Conservation (phyloP, 2,113 vertebrate genomes). For the Bothrops jararaca region DNA sequence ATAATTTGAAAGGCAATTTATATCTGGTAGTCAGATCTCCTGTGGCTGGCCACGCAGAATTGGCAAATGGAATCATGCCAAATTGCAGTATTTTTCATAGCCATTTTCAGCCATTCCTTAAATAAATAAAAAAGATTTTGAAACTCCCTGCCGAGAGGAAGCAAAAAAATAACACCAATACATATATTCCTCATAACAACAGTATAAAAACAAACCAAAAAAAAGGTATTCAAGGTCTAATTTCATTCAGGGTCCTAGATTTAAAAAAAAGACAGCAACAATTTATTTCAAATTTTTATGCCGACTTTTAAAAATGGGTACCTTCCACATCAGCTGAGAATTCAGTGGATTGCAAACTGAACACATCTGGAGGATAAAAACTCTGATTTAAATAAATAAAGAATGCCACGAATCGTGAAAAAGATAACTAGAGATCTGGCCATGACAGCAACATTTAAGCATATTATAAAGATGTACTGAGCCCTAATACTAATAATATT, state of each 20-base stretch:
- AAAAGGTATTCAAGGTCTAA: neutral
- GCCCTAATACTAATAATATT: neutral
- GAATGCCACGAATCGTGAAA: neutral
- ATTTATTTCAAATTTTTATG: neutral
- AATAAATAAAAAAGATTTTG: neutral
- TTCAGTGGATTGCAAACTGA: neutral
- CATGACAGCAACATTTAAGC: neutral
- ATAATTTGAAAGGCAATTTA: slow-evolving; percentile 6
- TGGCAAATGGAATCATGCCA: neutral
- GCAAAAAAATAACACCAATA: neutral
- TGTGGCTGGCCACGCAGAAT: neutral
- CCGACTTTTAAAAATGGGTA: neutral
- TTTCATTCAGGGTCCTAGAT: neutral
- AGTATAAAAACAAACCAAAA: neutral
- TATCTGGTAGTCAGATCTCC: neutral
- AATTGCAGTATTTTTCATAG: neutral
- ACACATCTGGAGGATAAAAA: neutral
- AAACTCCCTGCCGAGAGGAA: neutral
- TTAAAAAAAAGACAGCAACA: neutral
- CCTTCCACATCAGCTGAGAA: neutral
- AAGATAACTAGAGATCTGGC: neutral
- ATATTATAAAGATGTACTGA: neutral
- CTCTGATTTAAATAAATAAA: neutral
- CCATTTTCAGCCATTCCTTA: neutral
- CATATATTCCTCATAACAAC: neutral